These are phyloP conservation scores for Chymomyza procnemis DNA, from an alignment of 2,888 invertebrate species.

Conservation along the genomic window DNA sequence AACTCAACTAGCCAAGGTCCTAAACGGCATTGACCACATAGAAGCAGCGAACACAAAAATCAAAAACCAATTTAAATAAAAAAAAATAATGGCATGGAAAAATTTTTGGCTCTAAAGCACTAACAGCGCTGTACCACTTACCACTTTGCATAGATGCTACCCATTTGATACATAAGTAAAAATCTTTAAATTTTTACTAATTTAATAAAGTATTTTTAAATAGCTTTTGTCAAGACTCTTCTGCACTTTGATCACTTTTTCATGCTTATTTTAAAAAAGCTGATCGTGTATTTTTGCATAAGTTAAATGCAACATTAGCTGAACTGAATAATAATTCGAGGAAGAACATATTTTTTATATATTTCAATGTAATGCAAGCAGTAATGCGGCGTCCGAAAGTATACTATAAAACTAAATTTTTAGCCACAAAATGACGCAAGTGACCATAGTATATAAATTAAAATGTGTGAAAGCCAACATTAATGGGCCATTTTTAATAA, in stretches of 20 bases:
- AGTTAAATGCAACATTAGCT: too few species aligned
- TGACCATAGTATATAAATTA: background rate
- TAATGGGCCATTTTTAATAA: slow-evolving; percentile 34
- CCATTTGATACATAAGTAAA: too few species aligned
- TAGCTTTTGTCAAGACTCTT: too few species aligned
- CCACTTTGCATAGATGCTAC: too few species aligned
- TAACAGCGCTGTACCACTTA: slow-evolving; percentile 5
- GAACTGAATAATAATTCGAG: background rate
- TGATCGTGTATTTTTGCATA: too few species aligned
- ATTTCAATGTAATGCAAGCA: too few species aligned
- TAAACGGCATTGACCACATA: slow-evolving; percentile 66
- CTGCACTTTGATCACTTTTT: too few species aligned
- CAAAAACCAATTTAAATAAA: slow-evolving; percentile 62
- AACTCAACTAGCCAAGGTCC: slow-evolving; percentile 62
- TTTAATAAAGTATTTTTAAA: too few species aligned
- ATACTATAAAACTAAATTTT: slow-evolving; percentile 20
- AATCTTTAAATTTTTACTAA: too few species aligned
- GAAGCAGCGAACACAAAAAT: slow-evolving; percentile 41
- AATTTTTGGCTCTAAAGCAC: slow-evolving; percentile 59
- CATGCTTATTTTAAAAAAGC: too few species aligned
- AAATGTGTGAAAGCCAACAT: background rate
- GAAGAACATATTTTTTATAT: too few species aligned
- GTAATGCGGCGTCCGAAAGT: too few species aligned
- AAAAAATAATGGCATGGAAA: background rate
- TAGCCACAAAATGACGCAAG: background rate